These are phyloP conservation scores for Callospermophilus lateralis DNA, from an alignment of 2,113 vertebrate genomes.

Conservation along the genomic window DNA sequence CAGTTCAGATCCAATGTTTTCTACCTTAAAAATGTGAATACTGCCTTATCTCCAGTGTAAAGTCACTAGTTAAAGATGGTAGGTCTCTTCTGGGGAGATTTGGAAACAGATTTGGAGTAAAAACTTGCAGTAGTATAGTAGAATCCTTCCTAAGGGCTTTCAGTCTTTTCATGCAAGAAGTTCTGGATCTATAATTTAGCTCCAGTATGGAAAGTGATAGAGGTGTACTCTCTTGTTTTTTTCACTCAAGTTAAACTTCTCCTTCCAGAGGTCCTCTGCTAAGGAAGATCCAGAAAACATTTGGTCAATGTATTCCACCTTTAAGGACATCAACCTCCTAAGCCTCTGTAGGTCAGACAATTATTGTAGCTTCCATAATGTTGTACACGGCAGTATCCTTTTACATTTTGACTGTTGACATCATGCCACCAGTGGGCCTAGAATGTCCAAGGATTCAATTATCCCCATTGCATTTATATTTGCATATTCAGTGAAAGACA, in stretches of 20 bases:
- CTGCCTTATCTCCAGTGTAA: background rate
- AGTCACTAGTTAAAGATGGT: background rate
- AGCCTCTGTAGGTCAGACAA: background rate
- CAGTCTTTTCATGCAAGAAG: background rate
- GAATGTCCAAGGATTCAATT: background rate
- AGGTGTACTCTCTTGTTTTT: background rate
- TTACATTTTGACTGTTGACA: background rate
- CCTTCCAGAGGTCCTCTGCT: background rate
- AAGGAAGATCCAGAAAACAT: background rate
- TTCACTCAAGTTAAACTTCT: background rate
- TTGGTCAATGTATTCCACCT: background rate
- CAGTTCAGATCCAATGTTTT: background rate
- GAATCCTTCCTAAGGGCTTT: too few species aligned
- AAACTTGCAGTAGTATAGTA: background rate
- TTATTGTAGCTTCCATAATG: background rate
- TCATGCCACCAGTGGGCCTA: background rate
- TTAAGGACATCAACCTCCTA: background rate
- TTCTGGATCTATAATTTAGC: background rate
- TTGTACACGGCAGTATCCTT: background rate
- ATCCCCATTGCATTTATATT: background rate
- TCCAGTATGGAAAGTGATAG: background rate
- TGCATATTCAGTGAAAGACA: background rate
- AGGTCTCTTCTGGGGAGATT: background rate
- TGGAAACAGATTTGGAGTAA: background rate
- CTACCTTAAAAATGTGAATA: background rate